Evolutionary conservation across 2,888 invertebrate species (phyloP), one percentile per base, ranked within the genome.

Genomic region (Hirtodrosophila confusa): DNA sequence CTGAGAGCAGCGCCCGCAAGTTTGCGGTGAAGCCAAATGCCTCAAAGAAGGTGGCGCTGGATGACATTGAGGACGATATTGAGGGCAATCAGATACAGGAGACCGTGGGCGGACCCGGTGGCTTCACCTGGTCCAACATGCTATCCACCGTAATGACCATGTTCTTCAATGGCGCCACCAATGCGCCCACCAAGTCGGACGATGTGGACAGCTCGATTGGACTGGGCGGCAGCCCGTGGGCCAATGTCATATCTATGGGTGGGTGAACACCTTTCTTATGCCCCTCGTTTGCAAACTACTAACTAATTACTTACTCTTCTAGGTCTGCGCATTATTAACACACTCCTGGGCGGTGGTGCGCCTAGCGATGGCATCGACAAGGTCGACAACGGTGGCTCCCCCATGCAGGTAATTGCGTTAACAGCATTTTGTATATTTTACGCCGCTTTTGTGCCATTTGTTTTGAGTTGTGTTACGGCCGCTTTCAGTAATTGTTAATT

Each of bases 71-170:
- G 79, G 96, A 96, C 76, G 97, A 97, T 80, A 93, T 96, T 71
- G 89, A 89, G 55, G 94, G 95, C 69, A 97, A 97, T 92, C 95
- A 95, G 75, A 95, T 97, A 84, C 94, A 95, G 60, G 95, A 95
- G 75, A 88, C 65, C 0, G 95, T 95, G 74, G 82, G 84, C 4
- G 82, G 86, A 35, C 88, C 92, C 39, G 96, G 96, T 47, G 96
- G 96, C 56, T 97, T 97, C 91, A 96, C 97, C 17, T 97, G 97
- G 97, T 95, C 96, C 48, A 97, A 96, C 91, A 94, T 97, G 94
- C 92, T 97, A 84, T 95, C 95, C 60, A 95, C 96, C 93, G 93
- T 97, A 70, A 95, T 97, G 95, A 97, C 97, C 91, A 95, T 97
- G 95, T 93, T 97, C 88, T 95, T 97, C 92, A 96, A 96, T 89